A percentile compares a stretch with the other conserved stretches of the same genome.
phyloP scores from a whole-genome alignment of 2,888 invertebrate species.

The Chrysina gloriosa region DNA sequence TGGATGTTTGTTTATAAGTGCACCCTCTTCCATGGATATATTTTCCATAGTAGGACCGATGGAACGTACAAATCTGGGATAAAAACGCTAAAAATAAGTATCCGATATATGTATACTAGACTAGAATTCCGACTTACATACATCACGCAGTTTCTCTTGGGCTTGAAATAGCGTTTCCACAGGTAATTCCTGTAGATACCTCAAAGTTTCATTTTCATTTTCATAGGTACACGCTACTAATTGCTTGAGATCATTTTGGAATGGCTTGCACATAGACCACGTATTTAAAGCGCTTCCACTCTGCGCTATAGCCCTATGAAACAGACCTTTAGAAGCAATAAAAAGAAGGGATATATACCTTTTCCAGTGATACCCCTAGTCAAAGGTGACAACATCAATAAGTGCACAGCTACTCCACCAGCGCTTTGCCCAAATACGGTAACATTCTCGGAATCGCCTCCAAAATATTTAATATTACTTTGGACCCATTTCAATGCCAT shows the following conservation, averaged over 20 bases:
- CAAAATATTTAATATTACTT: constrained; percentile 28
- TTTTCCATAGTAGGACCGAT: constrained; percentile 48
- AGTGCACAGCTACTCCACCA: constrained; percentile 26
- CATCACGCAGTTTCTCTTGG: constrained; percentile 35
- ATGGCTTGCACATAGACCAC: constrained; percentile 18
- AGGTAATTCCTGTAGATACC: constrained; percentile 28
- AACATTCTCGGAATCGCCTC: constrained; percentile 29
- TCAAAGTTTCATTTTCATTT: constrained; percentile 22
- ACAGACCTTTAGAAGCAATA: constrained; percentile 33
- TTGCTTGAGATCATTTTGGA: constrained; percentile 7
- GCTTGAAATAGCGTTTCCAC: constrained; percentile 35
- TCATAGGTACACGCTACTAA: constrained; percentile 11
- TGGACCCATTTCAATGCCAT: constrained; percentile 35
- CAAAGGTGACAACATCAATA: constrained; percentile 24
- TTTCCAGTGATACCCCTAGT: constrained; percentile 8
- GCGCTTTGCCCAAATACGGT: constrained; percentile 36
- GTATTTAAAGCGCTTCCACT: constrained; percentile 40
- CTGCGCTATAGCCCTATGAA: constrained; percentile 48
- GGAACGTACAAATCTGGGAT: constrained; percentile 9
- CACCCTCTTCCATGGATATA: constrained; percentile 43
- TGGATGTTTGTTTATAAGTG: constrained; percentile 53
- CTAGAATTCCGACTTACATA: constrained; percentile 7
- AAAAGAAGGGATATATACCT: neutral
- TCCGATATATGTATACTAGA: no score
- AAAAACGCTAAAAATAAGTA: neutral